Percentiles rank a stretch among this genome's conserved stretches.
phyloP scores from a whole-genome alignment of 2,888 invertebrate species.

The Coenonympha arcania region DNA sequence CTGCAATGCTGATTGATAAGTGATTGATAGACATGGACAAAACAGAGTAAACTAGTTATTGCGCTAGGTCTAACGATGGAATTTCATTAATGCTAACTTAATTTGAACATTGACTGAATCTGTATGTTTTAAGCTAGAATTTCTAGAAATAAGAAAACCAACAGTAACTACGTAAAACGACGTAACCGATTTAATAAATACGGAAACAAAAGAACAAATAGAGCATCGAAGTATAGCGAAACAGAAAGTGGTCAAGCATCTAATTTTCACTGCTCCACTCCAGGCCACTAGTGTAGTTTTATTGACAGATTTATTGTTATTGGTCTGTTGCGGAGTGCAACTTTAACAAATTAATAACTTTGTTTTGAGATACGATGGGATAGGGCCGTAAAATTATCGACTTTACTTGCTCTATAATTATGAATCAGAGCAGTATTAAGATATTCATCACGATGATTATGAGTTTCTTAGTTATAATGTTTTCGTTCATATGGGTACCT shows the following conservation, averaged over 20 bases:
- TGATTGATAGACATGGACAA: too few species aligned
- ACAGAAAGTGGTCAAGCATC: conserved; percentile 15
- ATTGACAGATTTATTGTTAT: conserved; percentile 50
- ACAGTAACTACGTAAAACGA: too few species aligned
- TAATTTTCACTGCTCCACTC: conserved; percentile 25
- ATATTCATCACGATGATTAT: neutral
- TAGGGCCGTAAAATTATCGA: neutral
- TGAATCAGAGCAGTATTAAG: neutral
- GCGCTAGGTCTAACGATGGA: too few species aligned
- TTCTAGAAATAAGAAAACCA: neutral
- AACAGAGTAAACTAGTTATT: too few species aligned
- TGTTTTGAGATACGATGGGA: conserved; percentile 15
- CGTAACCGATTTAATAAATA: too few species aligned
- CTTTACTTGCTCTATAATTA: neutral
- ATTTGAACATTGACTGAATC: too few species aligned
- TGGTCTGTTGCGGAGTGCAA: conserved; percentile 25
- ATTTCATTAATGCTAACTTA: too few species aligned
- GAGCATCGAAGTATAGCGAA: neutral
- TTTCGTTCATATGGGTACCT: too few species aligned
- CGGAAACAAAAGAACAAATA: conserved; percentile 5
- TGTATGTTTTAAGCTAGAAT: too few species aligned
- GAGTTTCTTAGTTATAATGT: neutral
- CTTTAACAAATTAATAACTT: conserved; percentile 41
- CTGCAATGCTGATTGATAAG: too few species aligned
- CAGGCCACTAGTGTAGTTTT: conserved; percentile 23